Evolutionary conservation across 1,140 invertebrate genomes (phyloP), one percentile per base, ranked within the genome.

Genomic region (Scaptomyza montana): DNA sequence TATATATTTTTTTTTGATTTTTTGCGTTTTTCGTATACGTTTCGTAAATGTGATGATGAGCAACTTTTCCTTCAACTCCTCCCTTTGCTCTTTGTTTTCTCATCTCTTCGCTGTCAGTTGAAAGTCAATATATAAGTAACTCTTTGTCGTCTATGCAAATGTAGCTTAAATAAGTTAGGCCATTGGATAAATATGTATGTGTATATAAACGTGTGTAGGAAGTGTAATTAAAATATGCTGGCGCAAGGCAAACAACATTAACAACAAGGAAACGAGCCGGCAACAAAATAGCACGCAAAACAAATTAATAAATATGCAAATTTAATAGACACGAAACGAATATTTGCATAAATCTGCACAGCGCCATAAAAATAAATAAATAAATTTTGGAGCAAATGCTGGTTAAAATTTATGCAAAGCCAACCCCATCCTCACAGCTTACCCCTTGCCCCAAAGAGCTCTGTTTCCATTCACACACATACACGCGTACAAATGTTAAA

Each of bases 231-330:
- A 79, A 87, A 87, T 82, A 87, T 79, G 78, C 86, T 89, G 30
- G 30, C 65, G 78, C 82, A 78, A 82, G 51, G 66, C 78, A 86
- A 86, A 87, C 75, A 81, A 67, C 74, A 68, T 49, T 33, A 59
- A 28, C 19, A 60, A 61, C 49, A 74, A 64, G 43, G 43, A 36
- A 66, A 49, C 55, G 63, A 16, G 16, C 16, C 16, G 16, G 16
- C 16, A 72, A 36, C 6, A 36, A 7, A 36, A 36, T 10, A 36
- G 7, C 72, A 86, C 80, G 77, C 79, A 68, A 66, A 74, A 77
- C 68, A 82, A 87, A 87, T 87, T 87, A 79, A 87, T 87, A 87
- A 87, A 89, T 82, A 87, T 87, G 82, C 82, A 89, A 87, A 87
- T 87, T 89, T 82, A 87, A 87, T 87, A 87, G 84, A 82, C 82